These are phyloP conservation scores for Euborellia annulipes DNA, from an alignment of 1,140 invertebrate species.

Conservation along the genomic window DNA sequence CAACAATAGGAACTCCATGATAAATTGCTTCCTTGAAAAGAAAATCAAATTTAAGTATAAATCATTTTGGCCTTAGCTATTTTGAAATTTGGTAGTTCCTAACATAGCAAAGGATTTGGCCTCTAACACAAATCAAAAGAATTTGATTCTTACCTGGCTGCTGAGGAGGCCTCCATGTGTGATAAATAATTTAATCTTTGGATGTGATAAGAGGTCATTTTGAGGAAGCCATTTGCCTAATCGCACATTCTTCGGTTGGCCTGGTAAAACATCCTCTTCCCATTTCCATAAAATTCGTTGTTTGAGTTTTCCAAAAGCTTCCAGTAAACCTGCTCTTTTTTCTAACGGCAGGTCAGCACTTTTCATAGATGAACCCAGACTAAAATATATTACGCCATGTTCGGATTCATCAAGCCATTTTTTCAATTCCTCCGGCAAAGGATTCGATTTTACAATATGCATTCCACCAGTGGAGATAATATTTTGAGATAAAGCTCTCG, in stretches of 20 bases:
- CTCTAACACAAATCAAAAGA: no score
- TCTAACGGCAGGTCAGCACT: conserved; percentile 31
- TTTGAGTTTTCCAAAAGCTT: conserved; percentile 35
- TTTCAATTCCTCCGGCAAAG: conserved; percentile 16
- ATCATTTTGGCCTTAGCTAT: no score
- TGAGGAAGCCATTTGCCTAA: conserved; percentile 27
- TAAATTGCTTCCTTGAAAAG: conserved; percentile 29
- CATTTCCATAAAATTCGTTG: conserved; percentile 30
- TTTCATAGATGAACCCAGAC: conserved; percentile 37
- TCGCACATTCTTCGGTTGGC: conserved; percentile 22
- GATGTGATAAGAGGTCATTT: conserved; percentile 22
- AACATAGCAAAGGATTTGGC: no score
- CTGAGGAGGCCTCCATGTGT: conserved; percentile 42
- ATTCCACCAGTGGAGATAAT: conserved; percentile 16
- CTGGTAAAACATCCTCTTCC: conserved; percentile 13
- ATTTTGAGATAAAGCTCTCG: conserved; percentile 25
- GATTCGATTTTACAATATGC: conserved; percentile 11
- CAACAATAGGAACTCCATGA: conserved; percentile 30
- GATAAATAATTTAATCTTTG: background rate
- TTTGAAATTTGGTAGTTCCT: no score
- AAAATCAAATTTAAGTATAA: no score
- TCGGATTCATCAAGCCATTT: conserved; percentile 19
- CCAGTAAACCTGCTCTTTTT: conserved; percentile 32
- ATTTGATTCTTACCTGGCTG: conserved; percentile 29
- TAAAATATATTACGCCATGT: conserved; percentile 40